phyloP scores from a whole-genome alignment of 2,797 vertebrate species.

The Sylvilagus floridanus region DNA sequence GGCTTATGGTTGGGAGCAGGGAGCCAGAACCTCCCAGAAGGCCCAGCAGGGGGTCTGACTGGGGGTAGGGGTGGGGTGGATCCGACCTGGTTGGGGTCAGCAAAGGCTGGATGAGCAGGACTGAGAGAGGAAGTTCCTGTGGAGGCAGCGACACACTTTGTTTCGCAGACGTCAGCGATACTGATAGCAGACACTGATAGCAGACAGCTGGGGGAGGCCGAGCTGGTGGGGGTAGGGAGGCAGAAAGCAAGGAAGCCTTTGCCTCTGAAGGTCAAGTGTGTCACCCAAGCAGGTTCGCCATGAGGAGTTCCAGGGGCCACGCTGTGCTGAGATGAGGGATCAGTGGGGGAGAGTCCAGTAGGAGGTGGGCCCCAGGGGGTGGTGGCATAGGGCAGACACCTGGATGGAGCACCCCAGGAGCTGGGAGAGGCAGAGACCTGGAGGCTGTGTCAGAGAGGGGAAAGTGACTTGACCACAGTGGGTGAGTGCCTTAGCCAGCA shows the following conservation, averaged over 20 bases:
- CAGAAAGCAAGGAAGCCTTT: too few relatives aligned
- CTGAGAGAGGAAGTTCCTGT: neutral
- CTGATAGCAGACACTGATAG: neutral
- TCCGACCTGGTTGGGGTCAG: neutral
- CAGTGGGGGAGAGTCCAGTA: neutral
- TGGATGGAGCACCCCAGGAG: neutral
- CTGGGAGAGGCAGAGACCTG: neutral
- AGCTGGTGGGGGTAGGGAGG: neutral
- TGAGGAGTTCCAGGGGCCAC: neutral
- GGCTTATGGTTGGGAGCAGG: neutral
- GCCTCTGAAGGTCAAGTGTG: neutral
- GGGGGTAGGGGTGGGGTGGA: neutral
- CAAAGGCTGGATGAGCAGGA: neutral
- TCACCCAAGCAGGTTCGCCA: neutral
- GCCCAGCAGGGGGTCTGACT: neutral
- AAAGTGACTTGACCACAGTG: neutral
- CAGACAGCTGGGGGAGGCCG: neutral
- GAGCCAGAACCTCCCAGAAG: neutral
- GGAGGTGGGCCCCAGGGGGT: neutral
- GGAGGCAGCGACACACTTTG: neutral
- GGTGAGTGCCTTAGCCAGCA: neutral
- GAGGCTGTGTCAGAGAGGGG: too few relatives aligned
- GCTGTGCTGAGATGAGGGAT: too few relatives aligned
- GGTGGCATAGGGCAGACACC: neutral
- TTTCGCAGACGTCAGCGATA: neutral